Percentiles rank a stretch among this genome's conserved stretches.
These are phyloP conservation scores for Drepanosiphum platanoidis DNA, from an alignment of 2,888 invertebrate genomes.

Conservation along the genomic window DNA sequence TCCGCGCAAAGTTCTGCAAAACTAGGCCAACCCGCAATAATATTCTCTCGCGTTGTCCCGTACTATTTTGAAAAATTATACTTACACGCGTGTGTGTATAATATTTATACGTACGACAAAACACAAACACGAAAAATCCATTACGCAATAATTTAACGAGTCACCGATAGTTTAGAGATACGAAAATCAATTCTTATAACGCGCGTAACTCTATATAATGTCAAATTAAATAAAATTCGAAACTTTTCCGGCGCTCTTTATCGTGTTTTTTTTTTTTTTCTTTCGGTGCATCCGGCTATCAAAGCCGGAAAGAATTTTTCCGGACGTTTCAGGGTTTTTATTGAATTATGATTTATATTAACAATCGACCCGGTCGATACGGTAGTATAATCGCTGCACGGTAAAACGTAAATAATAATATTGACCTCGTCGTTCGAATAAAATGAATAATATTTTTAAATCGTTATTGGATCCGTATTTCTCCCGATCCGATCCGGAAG, in stretches of 20 bases:
- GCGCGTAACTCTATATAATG: neutral
- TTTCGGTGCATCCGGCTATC: neutral
- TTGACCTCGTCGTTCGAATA: no score
- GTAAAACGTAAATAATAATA: no score
- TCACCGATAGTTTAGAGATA: constrained; percentile 17
- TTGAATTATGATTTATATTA: no score
- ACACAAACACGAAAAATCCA: constrained; percentile 36
- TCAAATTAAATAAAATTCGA: constrained; percentile 4
- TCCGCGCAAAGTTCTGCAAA: neutral
- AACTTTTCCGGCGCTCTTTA: neutral
- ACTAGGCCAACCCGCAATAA: constrained; percentile 38
- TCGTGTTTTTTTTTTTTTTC: no score
- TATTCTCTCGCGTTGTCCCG: neutral
- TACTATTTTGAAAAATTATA: constrained; percentile 4
- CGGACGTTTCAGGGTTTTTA: neutral
- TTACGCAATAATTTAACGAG: constrained; percentile 37
- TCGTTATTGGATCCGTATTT: no score
- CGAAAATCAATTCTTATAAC: constrained; percentile 21
- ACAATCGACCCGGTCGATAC: no score
- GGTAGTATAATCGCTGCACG: no score
- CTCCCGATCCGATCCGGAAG: no score
- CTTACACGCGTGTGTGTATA: neutral
- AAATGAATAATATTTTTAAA: no score
- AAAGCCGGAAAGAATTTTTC: neutral
- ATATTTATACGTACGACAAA: constrained; percentile 1